These are phyloP conservation scores for Drosophila picticornis DNA, from an alignment of 2,888 invertebrate species.

Conservation along the genomic window DNA sequence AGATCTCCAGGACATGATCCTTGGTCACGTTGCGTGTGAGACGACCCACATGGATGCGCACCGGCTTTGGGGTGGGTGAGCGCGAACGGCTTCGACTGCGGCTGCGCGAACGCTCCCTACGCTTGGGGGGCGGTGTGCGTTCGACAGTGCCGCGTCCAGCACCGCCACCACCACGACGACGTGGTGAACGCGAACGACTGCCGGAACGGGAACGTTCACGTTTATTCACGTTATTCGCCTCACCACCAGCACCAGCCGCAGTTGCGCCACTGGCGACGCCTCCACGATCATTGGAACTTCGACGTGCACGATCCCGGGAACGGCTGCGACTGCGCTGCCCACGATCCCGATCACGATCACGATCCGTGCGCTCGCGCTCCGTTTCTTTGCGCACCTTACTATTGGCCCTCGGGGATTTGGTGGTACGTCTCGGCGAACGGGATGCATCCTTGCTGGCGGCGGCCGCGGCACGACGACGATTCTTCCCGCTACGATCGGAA, in stretches of 20 bases:
- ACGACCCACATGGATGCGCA: constrained; percentile 97
- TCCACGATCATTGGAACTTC: constrained; percentile 57
- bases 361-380: constrained; percentile 64
- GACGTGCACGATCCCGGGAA: constrained; percentile 70
- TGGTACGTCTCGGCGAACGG: constrained; percentile 70
- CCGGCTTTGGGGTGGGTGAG: constrained; percentile 95
- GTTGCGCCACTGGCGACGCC: constrained; percentile 23
- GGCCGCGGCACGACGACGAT: constrained; percentile 63
- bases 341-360: constrained; percentile 56
- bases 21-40: constrained; percentile 96
- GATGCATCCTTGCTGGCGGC: constrained; percentile 58
- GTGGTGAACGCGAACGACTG: constrained; percentile 85
- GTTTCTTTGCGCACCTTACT: constrained; percentile 72
- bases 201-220: constrained; percentile 75
- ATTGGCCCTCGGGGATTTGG: constrained; percentile 69
- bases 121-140: constrained; percentile 90
- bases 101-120: constrained; percentile 91
- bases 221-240: constrained; percentile 61
- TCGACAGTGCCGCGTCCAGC: constrained; percentile 91
- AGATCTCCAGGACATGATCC: constrained; percentile 96
- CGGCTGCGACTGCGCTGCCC: constrained; percentile 53
- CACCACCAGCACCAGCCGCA: constrained; percentile 29
- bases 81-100: constrained; percentile 95
- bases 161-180: constrained; percentile 88
- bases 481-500: constrained; percentile 86